These are phyloP conservation scores for Ginglymostoma cirratum DNA, from an alignment of 2,113 vertebrate genomes.

Conservation along the genomic window DNA sequence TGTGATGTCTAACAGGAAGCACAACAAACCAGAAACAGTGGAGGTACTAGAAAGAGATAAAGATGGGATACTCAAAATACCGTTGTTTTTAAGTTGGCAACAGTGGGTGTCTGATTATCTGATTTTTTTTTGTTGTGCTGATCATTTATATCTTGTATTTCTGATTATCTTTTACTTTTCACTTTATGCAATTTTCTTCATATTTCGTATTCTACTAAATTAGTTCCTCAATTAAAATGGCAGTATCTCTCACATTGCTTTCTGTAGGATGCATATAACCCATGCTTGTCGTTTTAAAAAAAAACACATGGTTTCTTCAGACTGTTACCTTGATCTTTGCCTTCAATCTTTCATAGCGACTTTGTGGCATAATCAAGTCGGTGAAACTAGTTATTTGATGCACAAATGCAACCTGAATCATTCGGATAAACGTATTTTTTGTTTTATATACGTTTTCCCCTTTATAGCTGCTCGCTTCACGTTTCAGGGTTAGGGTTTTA, in stretches of 20 bases:
- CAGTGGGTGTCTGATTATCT: background rate
- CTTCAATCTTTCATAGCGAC: background rate
- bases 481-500: background rate
- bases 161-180: background rate
- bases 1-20: background rate
- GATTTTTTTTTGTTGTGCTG: background rate
- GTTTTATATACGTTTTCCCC: background rate
- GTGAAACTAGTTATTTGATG: background rate
- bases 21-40: background rate
- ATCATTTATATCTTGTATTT: background rate
- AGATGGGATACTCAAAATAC: background rate
- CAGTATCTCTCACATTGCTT: background rate
- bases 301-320: background rate
- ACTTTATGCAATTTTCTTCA: background rate
- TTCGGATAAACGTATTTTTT: background rate
- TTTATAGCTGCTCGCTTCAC: background rate
- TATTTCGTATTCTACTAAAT: background rate
- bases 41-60: background rate
- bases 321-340: background rate
- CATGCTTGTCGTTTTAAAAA: background rate
- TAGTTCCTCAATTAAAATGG: background rate
- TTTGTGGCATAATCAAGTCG: background rate
- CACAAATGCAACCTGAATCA: background rate
- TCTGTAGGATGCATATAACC: no score
- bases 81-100: background rate